These are phyloP conservation scores for Pemphigus obesinymphae DNA, from an alignment of 1,140 invertebrate genomes.

Conservation along the genomic window DNA sequence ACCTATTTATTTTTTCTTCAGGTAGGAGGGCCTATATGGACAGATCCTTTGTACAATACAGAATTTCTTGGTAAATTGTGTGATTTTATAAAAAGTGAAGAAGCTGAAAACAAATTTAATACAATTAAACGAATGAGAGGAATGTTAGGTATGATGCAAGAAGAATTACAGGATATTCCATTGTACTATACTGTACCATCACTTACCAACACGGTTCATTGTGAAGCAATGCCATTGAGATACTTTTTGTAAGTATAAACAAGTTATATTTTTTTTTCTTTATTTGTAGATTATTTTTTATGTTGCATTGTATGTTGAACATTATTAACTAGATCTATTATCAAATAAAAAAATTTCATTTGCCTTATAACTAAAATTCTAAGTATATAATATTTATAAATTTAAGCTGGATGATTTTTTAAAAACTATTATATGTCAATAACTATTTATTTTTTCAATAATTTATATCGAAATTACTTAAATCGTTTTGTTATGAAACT, in stretches of 20 bases:
- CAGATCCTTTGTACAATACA: slow-evolving; percentile 72
- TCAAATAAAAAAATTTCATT: too few species aligned
- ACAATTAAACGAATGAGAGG: slow-evolving; percentile 74
- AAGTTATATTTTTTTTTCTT: not conserved
- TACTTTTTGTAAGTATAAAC: slow-evolving; percentile 45
- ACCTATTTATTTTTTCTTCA: slow-evolving; percentile 51
- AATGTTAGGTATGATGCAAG: slow-evolving; percentile 63
- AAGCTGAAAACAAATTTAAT: slow-evolving; percentile 53
- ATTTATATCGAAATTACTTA: too few species aligned
- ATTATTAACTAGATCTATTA: too few species aligned
- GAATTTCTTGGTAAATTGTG: slow-evolving; percentile 66
- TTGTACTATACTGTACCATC: slow-evolving; percentile 77
- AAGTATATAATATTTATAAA: too few species aligned
- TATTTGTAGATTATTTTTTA: not conserved
- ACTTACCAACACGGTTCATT: slow-evolving; percentile 62
- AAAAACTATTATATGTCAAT: too few species aligned
- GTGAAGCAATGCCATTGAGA: slow-evolving; percentile 61
- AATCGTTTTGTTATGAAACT: too few species aligned
- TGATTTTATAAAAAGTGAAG: slow-evolving; percentile 35
- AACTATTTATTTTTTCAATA: too few species aligned
- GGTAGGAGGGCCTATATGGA: slow-evolving; percentile 93
- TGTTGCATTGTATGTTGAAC: too few species aligned
- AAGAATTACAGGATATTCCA: slow-evolving; percentile 78
- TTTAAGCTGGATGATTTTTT: too few species aligned
- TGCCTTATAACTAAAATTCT: too few species aligned